A percentile compares a stretch with the other conserved stretches of the same genome.
phyloP scores from a whole-genome alignment of 1,140 invertebrate genomes.

The fruit fly (Drosophila melanogaster) region Release_6_plus_ISO1_MT NC_004354.4:22470001-22470500 shows the following conservation, averaged over 20 bases:
- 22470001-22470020: too few species aligned
- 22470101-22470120: too few species aligned
- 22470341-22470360: slow-evolving; percentile 36
- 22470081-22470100: too few species aligned
- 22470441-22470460: slow-evolving; percentile 25
- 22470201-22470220: slow-evolving; percentile 14
- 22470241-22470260: slow-evolving; percentile 1
- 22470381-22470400: slow-evolving; percentile 1
- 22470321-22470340: slow-evolving; percentile 47
- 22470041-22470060: too few species aligned
- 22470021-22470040: too few species aligned
- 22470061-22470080: too few species aligned
- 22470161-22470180: background rate
- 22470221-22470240: background rate
- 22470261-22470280: slow-evolving; percentile 11
- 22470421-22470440: slow-evolving; percentile 39
- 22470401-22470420: slow-evolving; percentile 8
- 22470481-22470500: slow-evolving; percentile 13
- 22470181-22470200: background rate
- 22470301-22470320: slow-evolving; percentile 36
- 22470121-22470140: background rate
- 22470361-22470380: slow-evolving; percentile 21
- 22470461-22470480: slow-evolving; percentile 26
- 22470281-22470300: slow-evolving; percentile 23
- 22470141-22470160: too few species aligned